Conservation (phyloP, 1,140 invertebrate genomes). For the Steinernema khuongi region DNA sequence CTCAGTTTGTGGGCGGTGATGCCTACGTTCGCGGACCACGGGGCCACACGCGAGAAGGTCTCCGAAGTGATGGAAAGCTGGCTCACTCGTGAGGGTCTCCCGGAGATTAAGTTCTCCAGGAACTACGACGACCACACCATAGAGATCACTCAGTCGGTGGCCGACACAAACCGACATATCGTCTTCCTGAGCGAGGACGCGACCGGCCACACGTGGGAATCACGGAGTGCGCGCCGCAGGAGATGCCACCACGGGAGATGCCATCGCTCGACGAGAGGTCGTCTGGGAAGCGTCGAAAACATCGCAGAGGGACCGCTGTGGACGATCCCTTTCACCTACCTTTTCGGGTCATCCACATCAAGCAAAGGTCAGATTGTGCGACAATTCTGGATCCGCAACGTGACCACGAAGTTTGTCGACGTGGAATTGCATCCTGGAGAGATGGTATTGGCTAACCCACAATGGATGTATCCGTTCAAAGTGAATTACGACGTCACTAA, state of each 20-base stretch:
- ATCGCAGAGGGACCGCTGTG: constrained; percentile 18
- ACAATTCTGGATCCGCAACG: constrained; percentile 56
- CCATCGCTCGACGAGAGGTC: constrained; percentile 18
- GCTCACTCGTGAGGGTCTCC: constrained; percentile 53
- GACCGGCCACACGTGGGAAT: constrained; percentile 6
- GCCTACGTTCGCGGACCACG: constrained; percentile 51
- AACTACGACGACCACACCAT: constrained; percentile 57
- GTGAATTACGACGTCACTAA: constrained; percentile 56
- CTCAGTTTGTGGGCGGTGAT: constrained; percentile 43
- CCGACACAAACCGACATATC: constrained; percentile 45
- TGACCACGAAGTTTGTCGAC: constrained; percentile 53
- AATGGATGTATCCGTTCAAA: constrained; percentile 53
- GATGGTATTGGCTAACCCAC: constrained; percentile 53
- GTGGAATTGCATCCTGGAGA: constrained; percentile 46
- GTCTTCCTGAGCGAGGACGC: constrained; percentile 38
- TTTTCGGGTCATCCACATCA: constrained; percentile 43
- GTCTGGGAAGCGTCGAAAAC: background rate
- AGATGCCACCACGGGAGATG: constrained; percentile 1
- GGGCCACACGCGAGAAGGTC: constrained; percentile 47
- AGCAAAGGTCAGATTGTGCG: constrained; percentile 50
- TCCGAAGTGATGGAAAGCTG: constrained; percentile 49
- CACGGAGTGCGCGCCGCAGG: background rate
- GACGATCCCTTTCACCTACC: constrained; percentile 29
- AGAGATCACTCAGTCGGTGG: constrained; percentile 40
- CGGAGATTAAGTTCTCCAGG: constrained; percentile 49